These are phyloP conservation scores for Seira musarum DNA, from an alignment of 2,888 invertebrate genomes.

Conservation along the genomic window DNA sequence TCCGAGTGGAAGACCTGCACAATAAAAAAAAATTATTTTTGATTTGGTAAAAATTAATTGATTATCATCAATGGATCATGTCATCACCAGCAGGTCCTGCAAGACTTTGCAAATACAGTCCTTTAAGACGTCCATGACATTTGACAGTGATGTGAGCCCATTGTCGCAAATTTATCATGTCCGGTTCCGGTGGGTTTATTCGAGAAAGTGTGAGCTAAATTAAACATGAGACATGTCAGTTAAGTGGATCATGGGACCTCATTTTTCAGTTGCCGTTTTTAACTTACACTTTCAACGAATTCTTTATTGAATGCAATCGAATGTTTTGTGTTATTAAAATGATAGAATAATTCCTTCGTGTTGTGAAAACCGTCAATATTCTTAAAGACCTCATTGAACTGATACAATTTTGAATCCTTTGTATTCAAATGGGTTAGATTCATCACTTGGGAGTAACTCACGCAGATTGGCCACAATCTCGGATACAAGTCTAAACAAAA, in stretches of 20 bases:
- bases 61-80: too few relatives aligned
- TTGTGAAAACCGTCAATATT: not conserved
- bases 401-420: not conserved
- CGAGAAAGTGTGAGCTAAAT: not conserved
- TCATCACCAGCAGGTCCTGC: slow-evolving; percentile 23
- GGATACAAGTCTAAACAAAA: too few relatives aligned
- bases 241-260: not conserved
- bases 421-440: not conserved
- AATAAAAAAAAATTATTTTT: not conserved
- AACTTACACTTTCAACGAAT: not conserved
- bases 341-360: not conserved
- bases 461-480: not conserved
- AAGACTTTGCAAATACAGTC: slow-evolving; percentile 27
- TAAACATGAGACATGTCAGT: too few relatives aligned
- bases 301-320: not conserved
- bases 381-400: not conserved
- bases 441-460: not conserved
- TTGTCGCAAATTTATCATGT: slow-evolving; percentile 34
- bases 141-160: slow-evolving; percentile 36
- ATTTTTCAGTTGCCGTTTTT: too few relatives aligned
- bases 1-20: slow-evolving; percentile 9
- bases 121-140: not conserved
- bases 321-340: not conserved
- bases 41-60: too few relatives aligned
- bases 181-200: slow-evolving; percentile 26